Evolutionary conservation across 2,113 vertebrate species (phyloP).

Genomic region (Mandrillus leucophaeus): DNA sequence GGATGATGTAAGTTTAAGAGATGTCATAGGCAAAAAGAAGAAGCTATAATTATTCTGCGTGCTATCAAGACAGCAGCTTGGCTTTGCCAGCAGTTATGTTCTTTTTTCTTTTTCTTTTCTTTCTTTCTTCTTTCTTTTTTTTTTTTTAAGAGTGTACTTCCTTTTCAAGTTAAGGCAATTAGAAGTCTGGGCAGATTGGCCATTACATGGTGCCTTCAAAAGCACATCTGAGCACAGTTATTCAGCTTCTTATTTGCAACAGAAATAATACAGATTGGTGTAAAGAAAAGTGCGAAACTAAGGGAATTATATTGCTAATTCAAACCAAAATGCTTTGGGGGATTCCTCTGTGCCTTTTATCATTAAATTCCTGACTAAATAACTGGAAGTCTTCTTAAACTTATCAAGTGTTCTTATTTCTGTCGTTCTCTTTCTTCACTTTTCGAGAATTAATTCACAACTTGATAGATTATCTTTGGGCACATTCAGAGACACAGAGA

Average conservation of each 20-base stretch:
- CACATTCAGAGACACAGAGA: background rate
- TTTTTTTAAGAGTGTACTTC: background rate
- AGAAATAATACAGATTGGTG: background rate
- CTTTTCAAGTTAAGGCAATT: constrained; percentile 41
- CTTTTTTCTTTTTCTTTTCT: background rate
- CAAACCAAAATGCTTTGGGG: background rate
- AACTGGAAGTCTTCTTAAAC: background rate
- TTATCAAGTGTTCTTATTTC: background rate
- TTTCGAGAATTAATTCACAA: background rate
- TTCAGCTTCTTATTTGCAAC: background rate
- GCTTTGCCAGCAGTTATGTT: background rate
- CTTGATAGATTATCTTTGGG: background rate
- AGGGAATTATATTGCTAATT: background rate
- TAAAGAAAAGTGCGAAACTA: background rate
- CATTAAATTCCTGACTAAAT: background rate
- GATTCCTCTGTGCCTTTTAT: background rate
- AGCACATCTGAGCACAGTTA: background rate
- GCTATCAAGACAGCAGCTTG: constrained; percentile 33
- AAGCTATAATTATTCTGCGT: constrained; percentile 51
- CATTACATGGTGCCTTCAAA: constrained; percentile 15
- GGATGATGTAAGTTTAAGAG: constrained; percentile 12
- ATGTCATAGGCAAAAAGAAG: background rate
- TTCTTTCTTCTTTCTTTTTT: background rate
- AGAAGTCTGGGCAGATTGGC: constrained; percentile 5
- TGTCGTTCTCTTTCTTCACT: background rate